phyloP scores from a whole-genome alignment of 2,113 vertebrate species.

The Myotis davidii region DNA sequence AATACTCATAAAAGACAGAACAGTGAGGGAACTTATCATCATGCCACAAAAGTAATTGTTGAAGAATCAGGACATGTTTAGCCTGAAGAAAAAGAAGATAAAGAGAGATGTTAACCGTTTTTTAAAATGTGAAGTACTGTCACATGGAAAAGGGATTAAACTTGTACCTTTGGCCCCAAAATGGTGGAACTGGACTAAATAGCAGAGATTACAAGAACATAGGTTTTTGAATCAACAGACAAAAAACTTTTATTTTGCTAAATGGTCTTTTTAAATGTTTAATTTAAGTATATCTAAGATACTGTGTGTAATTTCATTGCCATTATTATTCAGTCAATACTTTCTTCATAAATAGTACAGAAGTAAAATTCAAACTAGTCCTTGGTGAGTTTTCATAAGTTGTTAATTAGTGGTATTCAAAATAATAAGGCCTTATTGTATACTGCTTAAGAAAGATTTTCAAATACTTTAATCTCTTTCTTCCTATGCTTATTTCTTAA shows the following conservation, averaged over 20 bases:
- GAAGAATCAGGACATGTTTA: slow-evolving; percentile 18
- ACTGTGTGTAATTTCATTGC: slow-evolving; percentile 41
- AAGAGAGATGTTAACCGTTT: not conserved
- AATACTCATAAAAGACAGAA: not conserved
- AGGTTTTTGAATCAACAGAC: slow-evolving; percentile 44
- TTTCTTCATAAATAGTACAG: slow-evolving; percentile 61
- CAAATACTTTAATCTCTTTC: slow-evolving; percentile 64
- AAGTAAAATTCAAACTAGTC: slow-evolving; percentile 67
- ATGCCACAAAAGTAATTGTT: slow-evolving; percentile 27
- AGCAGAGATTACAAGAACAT: not conserved
- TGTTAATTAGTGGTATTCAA: slow-evolving; percentile 70
- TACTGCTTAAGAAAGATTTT: slow-evolving; percentile 61
- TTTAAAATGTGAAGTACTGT: slow-evolving; percentile 39
- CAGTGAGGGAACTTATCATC: not conserved
- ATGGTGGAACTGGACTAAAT: not conserved
- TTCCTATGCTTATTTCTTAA: slow-evolving; percentile 69
- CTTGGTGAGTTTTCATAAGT: slow-evolving; percentile 70
- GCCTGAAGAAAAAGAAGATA: slow-evolving; percentile 35
- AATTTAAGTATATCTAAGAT: slow-evolving; percentile 39
- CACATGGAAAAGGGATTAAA: not conserved
- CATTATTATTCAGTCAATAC: slow-evolving; percentile 59
- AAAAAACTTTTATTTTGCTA: slow-evolving; percentile 39
- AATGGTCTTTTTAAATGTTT: slow-evolving; percentile 30
- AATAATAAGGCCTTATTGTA: slow-evolving; percentile 64
- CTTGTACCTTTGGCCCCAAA: not conserved